Evolutionary conservation across 2,888 invertebrate species (phyloP).

Genomic region (Sepiola atlantica): DNA sequence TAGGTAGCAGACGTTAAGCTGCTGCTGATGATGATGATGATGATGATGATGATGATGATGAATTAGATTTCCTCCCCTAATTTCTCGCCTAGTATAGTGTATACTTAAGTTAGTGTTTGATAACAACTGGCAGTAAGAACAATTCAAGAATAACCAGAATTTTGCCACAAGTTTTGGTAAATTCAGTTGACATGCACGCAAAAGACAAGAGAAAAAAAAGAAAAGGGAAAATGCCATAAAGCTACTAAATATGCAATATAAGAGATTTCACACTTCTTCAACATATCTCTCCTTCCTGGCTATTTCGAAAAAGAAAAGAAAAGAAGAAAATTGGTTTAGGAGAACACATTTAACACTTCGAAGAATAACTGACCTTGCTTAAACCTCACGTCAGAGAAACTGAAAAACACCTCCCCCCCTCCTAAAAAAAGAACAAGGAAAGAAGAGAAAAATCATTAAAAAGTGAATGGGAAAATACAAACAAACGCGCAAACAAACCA

Average conservation of each 20-base stretch:
- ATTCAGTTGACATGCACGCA: not conserved
- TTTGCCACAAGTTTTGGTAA: not conserved
- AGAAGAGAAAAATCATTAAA: not conserved
- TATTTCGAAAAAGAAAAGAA: not conserved
- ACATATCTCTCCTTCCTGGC: not conserved
- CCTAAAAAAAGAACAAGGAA: not conserved
- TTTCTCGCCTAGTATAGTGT: no score
- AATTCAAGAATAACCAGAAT: not conserved
- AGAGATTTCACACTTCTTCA: not conserved
- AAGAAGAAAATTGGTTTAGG: not conserved
- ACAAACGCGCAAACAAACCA: not conserved
- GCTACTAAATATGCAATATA: not conserved
- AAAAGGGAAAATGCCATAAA: not conserved
- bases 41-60: no score
- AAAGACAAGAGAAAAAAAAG: not conserved
- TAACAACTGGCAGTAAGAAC: no score
- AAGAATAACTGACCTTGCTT: not conserved
- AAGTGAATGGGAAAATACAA: not conserved
- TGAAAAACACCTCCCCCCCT: not conserved
- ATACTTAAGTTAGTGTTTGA: no score
- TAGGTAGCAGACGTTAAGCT: no score
- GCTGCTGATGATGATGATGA: no score
- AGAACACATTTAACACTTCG: not conserved
- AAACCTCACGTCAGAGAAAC: not conserved
- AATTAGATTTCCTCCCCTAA: no score